phyloP scores from a whole-genome alignment of 2,113 vertebrate species.

The Microtus pennsylvanicus region DNA sequence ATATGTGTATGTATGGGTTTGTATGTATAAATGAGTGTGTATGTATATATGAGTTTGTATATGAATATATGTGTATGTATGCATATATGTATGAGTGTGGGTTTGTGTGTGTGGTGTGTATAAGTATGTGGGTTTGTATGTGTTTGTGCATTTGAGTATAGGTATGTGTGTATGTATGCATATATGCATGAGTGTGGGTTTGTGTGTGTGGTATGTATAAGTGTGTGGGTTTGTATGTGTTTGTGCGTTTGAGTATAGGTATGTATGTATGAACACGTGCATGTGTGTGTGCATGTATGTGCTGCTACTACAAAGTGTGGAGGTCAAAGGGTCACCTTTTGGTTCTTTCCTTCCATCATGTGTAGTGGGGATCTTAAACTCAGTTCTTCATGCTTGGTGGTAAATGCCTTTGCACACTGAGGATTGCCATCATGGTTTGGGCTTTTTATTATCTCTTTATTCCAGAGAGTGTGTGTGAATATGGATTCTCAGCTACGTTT shows the following conservation, averaged over 20 bases:
- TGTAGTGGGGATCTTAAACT: neutral
- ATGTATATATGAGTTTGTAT: neutral
- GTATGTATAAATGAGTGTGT: neutral
- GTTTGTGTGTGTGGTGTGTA: neutral
- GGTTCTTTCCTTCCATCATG: neutral
- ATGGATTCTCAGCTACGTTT: accelerated
- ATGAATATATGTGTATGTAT: neutral
- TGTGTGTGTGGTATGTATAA: neutral
- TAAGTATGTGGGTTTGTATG: neutral
- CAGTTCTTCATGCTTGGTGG: neutral
- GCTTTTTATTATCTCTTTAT: neutral
- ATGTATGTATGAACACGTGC: neutral
- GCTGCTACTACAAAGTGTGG: neutral
- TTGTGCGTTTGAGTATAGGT: neutral
- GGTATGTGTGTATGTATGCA: neutral
- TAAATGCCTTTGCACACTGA: neutral
- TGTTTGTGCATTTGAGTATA: too few relatives aligned
- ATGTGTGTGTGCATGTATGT: neutral
- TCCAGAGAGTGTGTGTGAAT: accelerated
- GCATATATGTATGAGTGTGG: neutral
- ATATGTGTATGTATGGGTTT: neutral
- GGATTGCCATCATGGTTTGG: neutral
- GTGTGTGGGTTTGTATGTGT: neutral
- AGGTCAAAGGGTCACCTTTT: too few relatives aligned
- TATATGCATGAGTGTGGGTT: neutral